Base-by-base conservation (phyloP, 1,140 invertebrate species). In the Phymastichus coffea region DNA sequence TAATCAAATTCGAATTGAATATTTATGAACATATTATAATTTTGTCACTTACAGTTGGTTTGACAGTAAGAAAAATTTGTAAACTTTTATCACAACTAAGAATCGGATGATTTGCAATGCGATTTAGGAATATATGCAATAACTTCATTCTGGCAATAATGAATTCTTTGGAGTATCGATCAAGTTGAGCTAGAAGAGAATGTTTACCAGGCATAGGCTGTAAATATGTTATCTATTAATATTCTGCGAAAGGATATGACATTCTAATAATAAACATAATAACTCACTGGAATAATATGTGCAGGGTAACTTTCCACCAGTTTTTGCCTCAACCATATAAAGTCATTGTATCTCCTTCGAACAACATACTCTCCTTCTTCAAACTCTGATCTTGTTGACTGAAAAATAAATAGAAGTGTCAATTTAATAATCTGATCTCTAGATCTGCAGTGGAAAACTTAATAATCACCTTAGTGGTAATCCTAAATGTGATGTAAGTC, bases 151-250 rank as follows among this genome's bases (percentile, higher is more conserved):
- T 76, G 22, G 85, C 81, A 61, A 86, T 74, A 46, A 91, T 85
- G 74, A 91, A 91, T 65, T 90, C 87, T 73, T 86, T 86, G 62
- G 88, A 88, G 74, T 89, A 91, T 41, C 88, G 80, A 75, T 90
- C 88, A 51, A 91, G 69, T 68, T 87, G 86, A 20, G 85, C 86
- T 43, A 88, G 76, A 23, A 91, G 66, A 15, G 86, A 85, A 72
- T 90, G 88, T 68, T 90, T 90, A 54, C 84, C 87, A 51, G 88
- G 89, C 67, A 91, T 79, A 19, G 88, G 88, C 87, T 90, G 66
- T 10, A 82, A 81, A 35, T 17, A 4, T n/a, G n/a, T n/a, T n/a
- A n/a, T n/a, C n/a, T n/a, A 48, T 15, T 48, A n/a, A n/a, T n/a
- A n/a, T n/a, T n/a, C n/a, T n/a, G n/a, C n/a, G n/a, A n/a, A n/a